Base-by-base conservation (phyloP, 2,888 invertebrate species). In the Liopterus haemorrhoidalis region DNA sequence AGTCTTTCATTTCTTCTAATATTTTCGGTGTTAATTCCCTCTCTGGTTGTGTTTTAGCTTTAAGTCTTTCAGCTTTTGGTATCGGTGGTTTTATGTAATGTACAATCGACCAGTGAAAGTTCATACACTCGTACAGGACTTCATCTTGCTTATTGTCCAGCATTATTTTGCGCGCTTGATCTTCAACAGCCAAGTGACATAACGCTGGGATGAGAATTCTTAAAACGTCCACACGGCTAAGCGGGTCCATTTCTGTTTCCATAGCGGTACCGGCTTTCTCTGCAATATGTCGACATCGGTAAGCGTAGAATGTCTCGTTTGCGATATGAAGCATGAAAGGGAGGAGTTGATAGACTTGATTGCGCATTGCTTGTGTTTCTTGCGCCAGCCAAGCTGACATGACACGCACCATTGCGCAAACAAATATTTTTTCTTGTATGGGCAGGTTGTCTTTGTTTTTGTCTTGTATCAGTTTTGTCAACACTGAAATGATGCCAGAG, bases 151-250 rank as follows among this genome's bases (percentile, higher is more conserved):
- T 82, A 39, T 78, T 72, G 48, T 83, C 77, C 37, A 93, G 70
- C 51, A 92, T 72, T 48, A 91, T 82, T 59, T 82, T 79, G 53
- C 93, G 75, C 0, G 90, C 83, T 56, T 85, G 81, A 57, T 94
- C 93, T 70, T 94, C 94, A 15, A 93, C 89, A 22, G 90, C 84
- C 54, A 95, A 75, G 65, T 94, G 91, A 59, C 93, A 94, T 3
- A 94, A 69, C 1, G 90, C 91, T 2, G 94, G 93, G 48, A 94
- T 69, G 71, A 94, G 77, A 27, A 92, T 74, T 40, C 91, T 76
- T 12, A 94, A 66, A 33, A 91, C 71, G 65, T 92, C 89, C 30
- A 81, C 68, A 55, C 67, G 60, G 31, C 63, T 59, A 6, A 63
- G 46, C 2, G 65, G 61, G 49, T 69, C 66, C 5, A 57, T 61